These are phyloP conservation scores for Sisor rabdophorus DNA, from an alignment of 2,113 vertebrate species.

Conservation along the genomic window DNA sequence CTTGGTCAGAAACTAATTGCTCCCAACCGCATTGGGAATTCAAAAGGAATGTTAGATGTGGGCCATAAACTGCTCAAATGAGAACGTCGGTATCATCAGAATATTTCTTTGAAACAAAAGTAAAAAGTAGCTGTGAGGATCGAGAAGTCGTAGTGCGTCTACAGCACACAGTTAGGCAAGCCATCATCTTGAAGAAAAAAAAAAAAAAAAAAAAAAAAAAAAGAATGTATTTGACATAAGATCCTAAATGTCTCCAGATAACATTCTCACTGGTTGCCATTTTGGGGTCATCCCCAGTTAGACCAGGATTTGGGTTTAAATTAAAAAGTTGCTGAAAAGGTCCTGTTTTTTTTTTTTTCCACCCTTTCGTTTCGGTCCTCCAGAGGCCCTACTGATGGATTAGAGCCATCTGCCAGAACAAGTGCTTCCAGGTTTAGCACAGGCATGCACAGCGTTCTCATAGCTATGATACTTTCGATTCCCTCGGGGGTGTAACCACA, in stretches of 20 bases:
- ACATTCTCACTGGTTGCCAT: background rate
- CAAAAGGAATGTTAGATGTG: background rate
- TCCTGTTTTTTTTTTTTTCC: conserved; percentile 1
- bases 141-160: background rate
- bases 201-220: too few relatives aligned
- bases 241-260: background rate
- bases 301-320: conserved; percentile 18
- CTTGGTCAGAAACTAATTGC: conserved; percentile 5
- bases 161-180: too few relatives aligned
- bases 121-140: background rate
- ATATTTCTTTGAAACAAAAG: conserved; percentile 2
- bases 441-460: conserved; percentile 8
- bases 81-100: background rate
- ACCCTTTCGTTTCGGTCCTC: conserved; percentile 4
- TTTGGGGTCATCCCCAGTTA: background rate
- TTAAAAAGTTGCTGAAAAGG: conserved; percentile 24
- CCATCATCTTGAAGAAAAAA: too few relatives aligned
- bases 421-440: conserved; percentile 26
- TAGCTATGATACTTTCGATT: background rate
- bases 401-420: conserved; percentile 27
- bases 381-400: conserved; percentile 24
- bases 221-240: conserved; percentile 21
- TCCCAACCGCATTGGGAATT: conserved; percentile 2
- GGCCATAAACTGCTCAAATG: conserved; percentile 2
- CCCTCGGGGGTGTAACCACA: background rate